Evolutionary conservation across 1,140 invertebrate genomes (phyloP).

Genomic region (Luehdorfia chinensis): DNA sequence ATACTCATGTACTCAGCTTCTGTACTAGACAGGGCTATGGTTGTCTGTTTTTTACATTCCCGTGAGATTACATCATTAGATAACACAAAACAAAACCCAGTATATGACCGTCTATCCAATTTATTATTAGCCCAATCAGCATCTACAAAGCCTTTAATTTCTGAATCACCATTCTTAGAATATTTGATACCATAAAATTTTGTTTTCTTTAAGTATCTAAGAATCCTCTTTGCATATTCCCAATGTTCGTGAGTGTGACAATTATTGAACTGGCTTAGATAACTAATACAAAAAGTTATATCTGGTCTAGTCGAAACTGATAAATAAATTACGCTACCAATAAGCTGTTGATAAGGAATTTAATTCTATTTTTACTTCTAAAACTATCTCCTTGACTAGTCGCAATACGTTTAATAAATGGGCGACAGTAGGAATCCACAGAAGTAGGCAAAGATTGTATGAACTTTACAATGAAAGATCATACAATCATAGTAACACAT

Average conservation of each 20-base stretch:
- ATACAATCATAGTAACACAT: too few species aligned
- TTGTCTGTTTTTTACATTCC: background rate
- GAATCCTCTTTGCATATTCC: slow-evolving; percentile 19
- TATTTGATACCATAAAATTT: slow-evolving; percentile 17
- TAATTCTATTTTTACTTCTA: too few species aligned
- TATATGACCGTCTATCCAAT: slow-evolving; percentile 47
- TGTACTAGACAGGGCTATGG: background rate
- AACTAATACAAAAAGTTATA: slow-evolving; percentile 20
- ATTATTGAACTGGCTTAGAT: slow-evolving; percentile 24
- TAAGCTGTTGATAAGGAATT: slow-evolving; percentile 16
- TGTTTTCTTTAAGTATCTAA: slow-evolving; percentile 22
- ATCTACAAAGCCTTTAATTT: slow-evolving; percentile 40
- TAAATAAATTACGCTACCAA: slow-evolving; percentile 17
- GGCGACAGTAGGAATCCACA: too few species aligned
- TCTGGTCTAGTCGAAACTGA: slow-evolving; percentile 12
- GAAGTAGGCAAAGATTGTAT: too few species aligned
- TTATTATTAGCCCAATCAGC: slow-evolving; percentile 52
- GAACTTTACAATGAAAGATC: too few species aligned
- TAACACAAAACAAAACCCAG: slow-evolving; percentile 40
- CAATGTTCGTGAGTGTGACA: slow-evolving; percentile 19
- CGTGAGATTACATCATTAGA: slow-evolving; percentile 31
- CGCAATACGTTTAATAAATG: too few species aligned
- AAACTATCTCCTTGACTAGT: too few species aligned
- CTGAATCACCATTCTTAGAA: slow-evolving; percentile 6
- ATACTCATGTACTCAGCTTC: slow-evolving; percentile 7